phyloP scores from a whole-genome alignment of 2,888 invertebrate species.

The Sipunculus nudus region DNA sequence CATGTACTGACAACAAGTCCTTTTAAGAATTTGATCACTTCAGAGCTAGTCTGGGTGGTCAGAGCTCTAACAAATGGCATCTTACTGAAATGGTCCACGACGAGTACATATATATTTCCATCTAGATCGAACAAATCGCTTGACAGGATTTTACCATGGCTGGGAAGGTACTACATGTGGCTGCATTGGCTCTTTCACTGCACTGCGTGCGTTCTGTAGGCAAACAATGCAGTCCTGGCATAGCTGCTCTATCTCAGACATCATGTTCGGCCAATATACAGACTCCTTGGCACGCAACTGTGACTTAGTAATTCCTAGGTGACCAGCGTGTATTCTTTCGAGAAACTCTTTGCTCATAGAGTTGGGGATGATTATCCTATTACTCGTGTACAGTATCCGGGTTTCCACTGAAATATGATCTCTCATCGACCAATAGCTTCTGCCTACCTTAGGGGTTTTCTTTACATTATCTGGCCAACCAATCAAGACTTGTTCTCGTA shows the following conservation, averaged over 20 bases:
- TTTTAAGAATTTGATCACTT: background rate
- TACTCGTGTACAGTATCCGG: constrained; percentile 25
- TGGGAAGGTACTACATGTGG: constrained; percentile 14
- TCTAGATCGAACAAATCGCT: constrained; percentile 23
- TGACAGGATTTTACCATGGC: constrained; percentile 23
- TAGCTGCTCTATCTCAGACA: constrained; percentile 20
- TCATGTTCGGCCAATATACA: constrained; percentile 29
- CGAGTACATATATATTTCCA: background rate
- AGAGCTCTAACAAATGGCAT: background rate
- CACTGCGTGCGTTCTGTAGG: constrained; percentile 12
- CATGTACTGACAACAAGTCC: constrained; percentile 5
- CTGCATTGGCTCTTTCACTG: constrained; percentile 8
- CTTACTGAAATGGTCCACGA: constrained; percentile 7
- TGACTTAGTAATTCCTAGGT: constrained; percentile 24
- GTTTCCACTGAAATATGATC: constrained; percentile 25
- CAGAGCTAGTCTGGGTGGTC: background rate
- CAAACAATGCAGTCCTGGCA: constrained; percentile 6
- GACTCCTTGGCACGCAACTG: constrained; percentile 11
- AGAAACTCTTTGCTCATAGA: constrained; percentile 12
- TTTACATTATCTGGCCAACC: too few relatives aligned
- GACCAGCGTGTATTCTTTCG: constrained; percentile 16
- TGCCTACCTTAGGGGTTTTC: constrained; percentile 8
- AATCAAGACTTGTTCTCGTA: constrained; percentile 13
- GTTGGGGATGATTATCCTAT: constrained; percentile 16
- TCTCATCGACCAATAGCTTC: constrained; percentile 19